Percentiles rank a stretch among this genome's conserved stretches.
phyloP scores from a whole-genome alignment of 2,113 vertebrate species.

The Morone saxatilis region DNA sequence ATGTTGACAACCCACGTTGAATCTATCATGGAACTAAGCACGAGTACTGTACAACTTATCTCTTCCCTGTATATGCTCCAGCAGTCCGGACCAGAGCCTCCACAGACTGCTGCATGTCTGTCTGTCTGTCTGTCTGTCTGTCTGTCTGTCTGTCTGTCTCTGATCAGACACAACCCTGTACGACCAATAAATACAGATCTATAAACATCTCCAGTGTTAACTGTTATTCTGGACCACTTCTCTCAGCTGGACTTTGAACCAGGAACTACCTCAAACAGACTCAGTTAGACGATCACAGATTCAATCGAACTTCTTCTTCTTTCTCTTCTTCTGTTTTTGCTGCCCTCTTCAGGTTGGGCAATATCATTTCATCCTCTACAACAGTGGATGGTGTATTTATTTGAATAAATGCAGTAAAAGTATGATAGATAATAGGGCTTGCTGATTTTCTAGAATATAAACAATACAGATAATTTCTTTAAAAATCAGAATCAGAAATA shows the following conservation, averaged over 20 bases:
- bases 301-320: background rate
- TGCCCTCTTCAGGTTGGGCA: constrained; percentile 7
- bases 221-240: background rate
- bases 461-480: too few species aligned
- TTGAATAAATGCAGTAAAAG: background rate
- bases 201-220: background rate
- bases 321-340: constrained; percentile 5
- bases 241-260: constrained; percentile 73
- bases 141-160: too few species aligned
- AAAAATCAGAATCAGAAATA: too few species aligned
- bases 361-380: too few species aligned
- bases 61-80: constrained; percentile 92
- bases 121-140: background rate
- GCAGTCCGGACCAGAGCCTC: constrained; percentile 77
- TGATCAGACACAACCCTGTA: background rate
- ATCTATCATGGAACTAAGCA: background rate
- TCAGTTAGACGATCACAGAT: constrained; percentile 50
- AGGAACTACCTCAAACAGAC: constrained; percentile 58
- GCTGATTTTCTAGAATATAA: background rate
- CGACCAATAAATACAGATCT: background rate
- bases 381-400: too few species aligned
- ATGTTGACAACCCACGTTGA: background rate
- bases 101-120: constrained; percentile 84
- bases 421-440: background rate
- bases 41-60: constrained; percentile 90